Evolutionary conservation across 2,888 invertebrate genomes (phyloP).

Genomic region (Byasa hedistus): DNA sequence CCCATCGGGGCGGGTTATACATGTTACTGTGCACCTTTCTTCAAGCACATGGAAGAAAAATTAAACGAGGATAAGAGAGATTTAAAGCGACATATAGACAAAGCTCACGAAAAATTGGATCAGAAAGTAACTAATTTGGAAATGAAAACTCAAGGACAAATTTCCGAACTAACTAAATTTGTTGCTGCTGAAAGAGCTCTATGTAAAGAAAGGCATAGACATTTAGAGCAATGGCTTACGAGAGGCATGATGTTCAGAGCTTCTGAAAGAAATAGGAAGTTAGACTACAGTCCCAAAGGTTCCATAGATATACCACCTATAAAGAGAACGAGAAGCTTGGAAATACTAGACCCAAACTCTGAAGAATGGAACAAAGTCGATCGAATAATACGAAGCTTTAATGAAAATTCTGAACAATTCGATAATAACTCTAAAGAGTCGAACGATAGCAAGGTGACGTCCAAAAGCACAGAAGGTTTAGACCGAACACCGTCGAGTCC

Average conservation of each 20-base stretch:
- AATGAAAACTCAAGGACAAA: conserved; percentile 85
- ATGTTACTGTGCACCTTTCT: conserved; percentile 95
- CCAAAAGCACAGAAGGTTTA: conserved; percentile 76
- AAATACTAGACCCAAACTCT: conserved; percentile 80
- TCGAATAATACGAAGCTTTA: conserved; percentile 61
- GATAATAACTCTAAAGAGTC: conserved; percentile 68
- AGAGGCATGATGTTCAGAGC: conserved; percentile 82
- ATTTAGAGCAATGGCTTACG: conserved; percentile 85
- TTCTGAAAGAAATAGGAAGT: conserved; percentile 69
- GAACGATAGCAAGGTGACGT: conserved; percentile 64
- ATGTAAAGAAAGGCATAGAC: conserved; percentile 82
- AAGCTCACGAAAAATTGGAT: conserved; percentile 88
- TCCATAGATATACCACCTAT: conserved; percentile 79
- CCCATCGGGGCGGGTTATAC: conserved; percentile 96
- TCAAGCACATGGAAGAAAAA: conserved; percentile 91
- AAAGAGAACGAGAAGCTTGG: conserved; percentile 85
- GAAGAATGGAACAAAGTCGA: conserved; percentile 71
- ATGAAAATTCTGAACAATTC: conserved; percentile 60
- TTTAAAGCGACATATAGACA: conserved; percentile 87
- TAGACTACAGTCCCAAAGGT: conserved; percentile 75
- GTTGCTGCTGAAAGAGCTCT: conserved; percentile 82
- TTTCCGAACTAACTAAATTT: conserved; percentile 84
- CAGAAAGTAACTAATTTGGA: conserved; percentile 90
- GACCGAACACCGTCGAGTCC: conserved; percentile 61
- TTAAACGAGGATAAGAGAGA: conserved; percentile 90